Percentiles rank a stretch among this genome's conserved stretches.
Evolutionary conservation across 1,140 invertebrate genomes (phyloP).

Genomic region (Brachionus angularis): DNA sequence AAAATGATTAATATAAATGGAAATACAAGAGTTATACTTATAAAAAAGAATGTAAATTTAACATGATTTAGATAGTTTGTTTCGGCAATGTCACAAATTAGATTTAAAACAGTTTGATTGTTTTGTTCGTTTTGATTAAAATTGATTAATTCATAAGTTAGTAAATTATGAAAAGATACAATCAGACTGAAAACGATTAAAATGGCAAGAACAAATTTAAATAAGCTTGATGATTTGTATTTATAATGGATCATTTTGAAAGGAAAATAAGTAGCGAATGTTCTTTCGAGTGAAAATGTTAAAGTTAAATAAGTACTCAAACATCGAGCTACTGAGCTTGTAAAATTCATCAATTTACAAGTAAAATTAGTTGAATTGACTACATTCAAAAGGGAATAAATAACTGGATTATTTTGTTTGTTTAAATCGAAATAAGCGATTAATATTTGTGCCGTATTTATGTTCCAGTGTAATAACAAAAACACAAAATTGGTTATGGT

Average conservation of each 20-base stretch:
- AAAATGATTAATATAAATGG: background rate
- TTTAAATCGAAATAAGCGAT: background rate
- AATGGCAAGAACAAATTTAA: background rate
- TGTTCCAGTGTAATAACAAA: constrained; percentile 7
- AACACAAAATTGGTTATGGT: constrained; percentile 1
- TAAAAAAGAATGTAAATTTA: constrained; percentile 7
- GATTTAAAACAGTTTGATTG: background rate
- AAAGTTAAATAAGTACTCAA: constrained; percentile 13
- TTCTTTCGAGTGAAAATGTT: constrained; percentile 22
- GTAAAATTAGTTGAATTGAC: background rate
- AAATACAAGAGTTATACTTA: constrained; percentile 1
- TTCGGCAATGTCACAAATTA: constrained; percentile 3
- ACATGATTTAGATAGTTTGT: background rate
- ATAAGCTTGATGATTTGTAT: background rate
- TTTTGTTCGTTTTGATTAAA: background rate
- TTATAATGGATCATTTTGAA: constrained; percentile 8
- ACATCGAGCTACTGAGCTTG: background rate
- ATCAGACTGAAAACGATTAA: background rate
- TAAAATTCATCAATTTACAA: constrained; percentile 29
- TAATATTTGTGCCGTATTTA: constrained; percentile 28
- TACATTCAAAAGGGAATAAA: background rate
- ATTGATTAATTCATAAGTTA: constrained; percentile 6
- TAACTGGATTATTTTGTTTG: background rate
- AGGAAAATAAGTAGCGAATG: constrained; percentile 11
- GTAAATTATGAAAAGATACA: constrained; percentile 1